phyloP scores from a whole-genome alignment of 2,888 invertebrate species.

The Odontocolon sp. region DNA sequence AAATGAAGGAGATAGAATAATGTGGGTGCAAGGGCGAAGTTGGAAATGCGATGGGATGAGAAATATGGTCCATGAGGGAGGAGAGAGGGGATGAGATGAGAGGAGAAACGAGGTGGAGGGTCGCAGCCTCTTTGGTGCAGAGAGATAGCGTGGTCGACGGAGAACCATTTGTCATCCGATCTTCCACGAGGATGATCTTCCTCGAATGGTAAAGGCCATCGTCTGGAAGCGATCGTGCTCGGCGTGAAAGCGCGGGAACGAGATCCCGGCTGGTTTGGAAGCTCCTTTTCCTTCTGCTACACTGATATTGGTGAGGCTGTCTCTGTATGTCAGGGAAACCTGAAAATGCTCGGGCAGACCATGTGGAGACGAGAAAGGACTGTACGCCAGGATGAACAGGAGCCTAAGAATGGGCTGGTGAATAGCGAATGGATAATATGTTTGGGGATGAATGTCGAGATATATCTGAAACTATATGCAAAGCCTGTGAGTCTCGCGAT shows the following conservation, averaged over 20 bases:
- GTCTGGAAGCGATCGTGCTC: constrained; percentile 66
- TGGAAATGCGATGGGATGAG: background rate
- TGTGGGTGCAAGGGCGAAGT: no score
- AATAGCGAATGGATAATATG: constrained; percentile 55
- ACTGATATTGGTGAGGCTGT: constrained; percentile 16
- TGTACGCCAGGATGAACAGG: background rate
- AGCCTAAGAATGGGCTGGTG: constrained; percentile 12
- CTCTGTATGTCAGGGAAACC: background rate
- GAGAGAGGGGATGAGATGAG: constrained; percentile 10
- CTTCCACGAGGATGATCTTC: constrained; percentile 69
- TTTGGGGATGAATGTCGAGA: constrained; percentile 15
- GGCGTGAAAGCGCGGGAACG: constrained; percentile 38
- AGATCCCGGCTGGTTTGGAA: constrained; percentile 33
- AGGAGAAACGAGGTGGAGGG: constrained; percentile 16
- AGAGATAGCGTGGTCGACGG: constrained; percentile 62
- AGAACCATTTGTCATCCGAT: constrained; percentile 70
- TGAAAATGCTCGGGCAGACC: no score
- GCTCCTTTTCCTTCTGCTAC: constrained; percentile 38
- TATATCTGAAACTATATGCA: constrained; percentile 1
- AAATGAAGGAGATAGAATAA: constrained; percentile 37
- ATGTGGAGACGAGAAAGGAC: constrained; percentile 2
- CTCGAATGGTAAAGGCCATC: constrained; percentile 65
- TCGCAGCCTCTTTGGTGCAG: constrained; percentile 56
- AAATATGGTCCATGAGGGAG: constrained; percentile 32
- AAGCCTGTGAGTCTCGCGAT: no score